A percentile compares a stretch with the other conserved stretches of the same genome.
Conservation (phyloP, 2,888 invertebrate species). For the Trichogramma dendrolimi region DNA sequence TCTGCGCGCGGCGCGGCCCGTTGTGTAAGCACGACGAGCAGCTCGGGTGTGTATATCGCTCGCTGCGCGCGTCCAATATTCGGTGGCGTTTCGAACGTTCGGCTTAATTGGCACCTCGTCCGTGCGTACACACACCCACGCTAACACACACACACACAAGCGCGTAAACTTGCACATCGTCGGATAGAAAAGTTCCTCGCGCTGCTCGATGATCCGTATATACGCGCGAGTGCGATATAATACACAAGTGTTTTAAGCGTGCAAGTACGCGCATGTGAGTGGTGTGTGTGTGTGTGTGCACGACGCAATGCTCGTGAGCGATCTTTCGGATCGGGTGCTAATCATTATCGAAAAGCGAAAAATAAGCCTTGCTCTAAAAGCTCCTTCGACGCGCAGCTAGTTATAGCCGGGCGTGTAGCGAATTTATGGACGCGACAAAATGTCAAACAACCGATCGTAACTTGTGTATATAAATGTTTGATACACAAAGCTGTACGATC, state of each 20-base stretch:
- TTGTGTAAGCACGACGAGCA: no score
- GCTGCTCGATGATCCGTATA: no score
- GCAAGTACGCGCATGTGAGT: conserved; percentile 22
- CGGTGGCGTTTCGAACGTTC: conserved; percentile 24
- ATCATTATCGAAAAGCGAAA: conserved; percentile 48
- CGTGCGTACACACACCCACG: conserved; percentile 32
- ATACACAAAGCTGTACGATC: no score
- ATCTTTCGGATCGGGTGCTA: conserved; percentile 38
- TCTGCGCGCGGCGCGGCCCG: no score
- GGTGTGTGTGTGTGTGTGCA: neutral
- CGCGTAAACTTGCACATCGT: no score
- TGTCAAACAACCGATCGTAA: no score
- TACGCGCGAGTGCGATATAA: no score
- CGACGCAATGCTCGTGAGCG: neutral
- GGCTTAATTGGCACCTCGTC: conserved; percentile 42
- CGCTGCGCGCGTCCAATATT: neutral
- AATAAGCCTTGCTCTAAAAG: conserved; percentile 45
- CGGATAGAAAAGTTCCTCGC: conserved; percentile 23
- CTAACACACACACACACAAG: conserved; percentile 1
- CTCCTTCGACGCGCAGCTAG: conserved; percentile 46
- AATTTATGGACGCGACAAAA: no score
- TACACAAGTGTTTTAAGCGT: conserved; percentile 12
- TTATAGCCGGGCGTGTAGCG: no score
- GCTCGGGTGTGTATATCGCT: no score
- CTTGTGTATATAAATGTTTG: no score